Evolutionary conservation across 2,797 vertebrate species (phyloP).

Genomic region (Silurus aristotelis): DNA sequence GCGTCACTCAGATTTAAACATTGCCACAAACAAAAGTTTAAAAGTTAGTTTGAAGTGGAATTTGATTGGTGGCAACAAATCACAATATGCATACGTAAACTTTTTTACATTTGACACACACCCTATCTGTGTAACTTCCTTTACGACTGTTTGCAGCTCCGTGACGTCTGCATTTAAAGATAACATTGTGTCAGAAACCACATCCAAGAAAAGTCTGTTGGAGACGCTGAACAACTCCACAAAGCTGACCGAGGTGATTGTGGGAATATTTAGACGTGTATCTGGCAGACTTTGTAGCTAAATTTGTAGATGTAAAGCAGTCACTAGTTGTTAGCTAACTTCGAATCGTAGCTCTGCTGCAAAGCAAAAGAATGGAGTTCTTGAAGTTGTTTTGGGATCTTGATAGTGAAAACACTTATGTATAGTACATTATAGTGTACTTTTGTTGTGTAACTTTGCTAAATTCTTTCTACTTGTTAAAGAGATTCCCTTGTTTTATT

Average conservation of each 20-base stretch:
- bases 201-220: background rate
- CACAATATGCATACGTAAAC: background rate
- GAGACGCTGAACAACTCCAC: background rate
- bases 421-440: background rate
- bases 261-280: background rate
- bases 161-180: background rate
- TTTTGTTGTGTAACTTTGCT: too few species aligned
- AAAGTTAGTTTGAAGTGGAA: background rate
- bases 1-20: background rate
- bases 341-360: background rate
- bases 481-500: background rate
- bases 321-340: background rate
- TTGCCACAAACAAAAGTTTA: background rate
- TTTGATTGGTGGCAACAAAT: background rate
- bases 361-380: background rate
- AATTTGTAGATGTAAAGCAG: background rate
- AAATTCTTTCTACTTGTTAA: too few species aligned
- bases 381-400: background rate
- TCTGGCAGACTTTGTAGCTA: too few species aligned
- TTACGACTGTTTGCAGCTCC: background rate
- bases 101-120: background rate
- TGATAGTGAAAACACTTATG: background rate
- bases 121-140: background rate
- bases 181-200: background rate
- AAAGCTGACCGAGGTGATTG: background rate